Conservation (phyloP, 2,888 invertebrate genomes). For the Clistopyga incitator region DNA sequence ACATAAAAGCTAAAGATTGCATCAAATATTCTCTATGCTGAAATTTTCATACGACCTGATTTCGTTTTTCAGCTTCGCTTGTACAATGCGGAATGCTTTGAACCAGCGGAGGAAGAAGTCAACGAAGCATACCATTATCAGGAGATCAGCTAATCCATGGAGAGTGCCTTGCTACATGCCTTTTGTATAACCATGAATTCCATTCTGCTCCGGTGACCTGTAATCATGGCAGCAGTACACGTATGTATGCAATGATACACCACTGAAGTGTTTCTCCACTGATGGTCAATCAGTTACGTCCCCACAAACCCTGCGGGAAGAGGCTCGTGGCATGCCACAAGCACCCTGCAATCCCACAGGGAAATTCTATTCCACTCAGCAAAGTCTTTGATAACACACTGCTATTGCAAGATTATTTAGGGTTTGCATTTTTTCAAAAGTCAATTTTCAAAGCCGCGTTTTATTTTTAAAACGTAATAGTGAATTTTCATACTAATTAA, state of each 20-base stretch:
- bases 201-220: background rate
- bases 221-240: background rate
- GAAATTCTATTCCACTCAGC: background rate
- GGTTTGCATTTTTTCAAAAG: background rate
- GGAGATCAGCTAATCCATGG: background rate
- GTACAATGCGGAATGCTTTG: background rate
- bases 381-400: background rate
- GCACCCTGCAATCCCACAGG: background rate
- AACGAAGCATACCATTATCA: background rate
- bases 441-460: background rate
- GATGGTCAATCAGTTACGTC: constrained; percentile 6
- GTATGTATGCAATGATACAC: background rate
- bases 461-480: background rate
- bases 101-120: background rate
- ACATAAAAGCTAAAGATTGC: too few relatives aligned
- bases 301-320: background rate
- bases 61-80: background rate
- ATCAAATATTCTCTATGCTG: background rate
- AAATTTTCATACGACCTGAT: background rate
- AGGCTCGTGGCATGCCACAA: background rate
- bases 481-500: too few relatives aligned
- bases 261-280: background rate
- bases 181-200: background rate
- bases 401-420: background rate
- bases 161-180: background rate